A percentile compares a stretch with the other conserved stretches of the same genome.
These are phyloP conservation scores for Galemys pyrenaicus DNA, from an alignment of 2,113 vertebrate species.

Conservation along the genomic window DNA sequence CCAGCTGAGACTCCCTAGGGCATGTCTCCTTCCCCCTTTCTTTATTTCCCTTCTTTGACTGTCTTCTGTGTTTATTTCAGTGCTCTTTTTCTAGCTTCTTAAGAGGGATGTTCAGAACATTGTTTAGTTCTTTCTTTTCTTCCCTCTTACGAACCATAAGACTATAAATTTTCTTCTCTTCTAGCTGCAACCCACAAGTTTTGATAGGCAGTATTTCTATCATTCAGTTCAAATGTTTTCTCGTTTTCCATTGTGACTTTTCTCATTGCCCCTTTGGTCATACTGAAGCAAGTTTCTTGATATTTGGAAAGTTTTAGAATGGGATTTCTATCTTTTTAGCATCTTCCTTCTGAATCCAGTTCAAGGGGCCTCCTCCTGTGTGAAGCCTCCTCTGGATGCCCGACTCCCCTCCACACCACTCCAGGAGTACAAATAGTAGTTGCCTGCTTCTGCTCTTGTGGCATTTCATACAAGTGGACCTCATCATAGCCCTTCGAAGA, in stretches of 20 bases:
- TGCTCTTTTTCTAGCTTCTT: background rate
- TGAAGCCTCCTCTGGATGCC: background rate
- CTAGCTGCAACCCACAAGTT: background rate
- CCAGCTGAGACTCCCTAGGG: background rate
- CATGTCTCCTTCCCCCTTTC: conserved; percentile 42
- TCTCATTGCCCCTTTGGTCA: background rate
- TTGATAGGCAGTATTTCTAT: background rate
- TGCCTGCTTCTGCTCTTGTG: background rate
- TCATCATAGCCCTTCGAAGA: too few relatives aligned
- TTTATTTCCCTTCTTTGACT: background rate
- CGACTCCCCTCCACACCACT: too few relatives aligned
- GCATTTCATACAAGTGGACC: background rate
- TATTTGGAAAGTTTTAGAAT: background rate
- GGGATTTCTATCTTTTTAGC: background rate
- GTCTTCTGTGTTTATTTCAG: background rate
- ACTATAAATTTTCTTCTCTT: conserved; percentile 19
- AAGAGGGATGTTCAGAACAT: background rate
- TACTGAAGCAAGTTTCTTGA: background rate
- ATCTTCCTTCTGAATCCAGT: background rate
- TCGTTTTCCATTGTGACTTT: background rate
- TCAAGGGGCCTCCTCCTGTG: background rate
- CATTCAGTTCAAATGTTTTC: background rate
- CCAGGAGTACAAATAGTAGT: background rate
- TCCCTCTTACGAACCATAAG: background rate
- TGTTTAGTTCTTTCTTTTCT: background rate